Evolutionary conservation across 1,140 invertebrate genomes (phyloP).

Genomic region (Trachymyrmex cornetzi): DNA sequence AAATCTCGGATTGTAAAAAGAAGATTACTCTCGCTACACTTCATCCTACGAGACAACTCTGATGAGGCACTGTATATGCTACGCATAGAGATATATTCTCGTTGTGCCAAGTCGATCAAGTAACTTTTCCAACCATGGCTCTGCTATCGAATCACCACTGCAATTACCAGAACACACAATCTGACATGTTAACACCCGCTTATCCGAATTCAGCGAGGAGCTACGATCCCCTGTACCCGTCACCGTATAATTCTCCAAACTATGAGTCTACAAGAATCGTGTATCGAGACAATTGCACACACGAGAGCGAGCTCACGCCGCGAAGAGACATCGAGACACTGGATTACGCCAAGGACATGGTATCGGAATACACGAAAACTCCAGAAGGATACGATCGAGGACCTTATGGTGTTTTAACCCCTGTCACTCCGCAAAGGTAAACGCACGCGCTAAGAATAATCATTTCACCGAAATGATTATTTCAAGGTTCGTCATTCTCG

Average conservation of each 20-base stretch:
- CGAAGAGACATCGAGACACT: constrained; percentile 71
- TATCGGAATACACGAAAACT: constrained; percentile 79
- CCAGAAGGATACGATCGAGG: constrained; percentile 81
- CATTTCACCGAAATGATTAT: not conserved
- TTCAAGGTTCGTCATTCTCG: not conserved
- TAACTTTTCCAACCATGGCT: constrained; percentile 75
- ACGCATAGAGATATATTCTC: not conserved
- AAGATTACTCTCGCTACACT: not conserved
- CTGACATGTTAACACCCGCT: constrained; percentile 78
- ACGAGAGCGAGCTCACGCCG: constrained; percentile 79
- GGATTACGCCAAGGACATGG: constrained; percentile 69
- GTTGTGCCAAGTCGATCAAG: not conserved
- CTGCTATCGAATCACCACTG: constrained; percentile 83
- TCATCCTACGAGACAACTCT: not conserved
- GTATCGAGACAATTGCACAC: constrained; percentile 76
- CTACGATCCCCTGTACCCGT: constrained; percentile 81
- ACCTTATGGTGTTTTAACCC: constrained; percentile 80
- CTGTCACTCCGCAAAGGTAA: constrained; percentile 83
- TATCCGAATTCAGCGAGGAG: constrained; percentile 74
- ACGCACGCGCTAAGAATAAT: not conserved
- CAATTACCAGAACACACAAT: constrained; percentile 76
- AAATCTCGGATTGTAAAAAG: not conserved
- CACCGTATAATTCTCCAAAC: constrained; percentile 83
- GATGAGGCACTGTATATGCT: not conserved
- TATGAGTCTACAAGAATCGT: constrained; percentile 75